Base-by-base conservation (phyloP, 2,888 invertebrate genomes). In the Atrina japonica region DNA sequence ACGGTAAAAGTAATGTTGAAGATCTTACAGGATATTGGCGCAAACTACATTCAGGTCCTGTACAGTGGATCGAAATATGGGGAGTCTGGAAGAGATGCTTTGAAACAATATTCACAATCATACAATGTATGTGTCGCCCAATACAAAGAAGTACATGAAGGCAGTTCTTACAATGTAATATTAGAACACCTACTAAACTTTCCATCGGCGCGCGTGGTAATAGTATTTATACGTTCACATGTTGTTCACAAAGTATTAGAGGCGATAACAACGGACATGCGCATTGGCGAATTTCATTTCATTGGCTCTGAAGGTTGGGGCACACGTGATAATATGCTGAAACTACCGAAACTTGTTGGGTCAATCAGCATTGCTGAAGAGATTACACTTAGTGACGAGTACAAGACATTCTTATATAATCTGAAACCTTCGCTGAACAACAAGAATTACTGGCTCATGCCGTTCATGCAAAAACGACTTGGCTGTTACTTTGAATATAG, bases 11-110 rank as follows among this genome's bases (percentile, higher is more conserved):
- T 69, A 7, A 78, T 80, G 67, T 52, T 76, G 6, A 27, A 70
- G 23, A 64, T 78, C 1, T 52, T 73, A 6, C 25, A 68, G 6
- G 30, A 67, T 27, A 50, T 80, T 0, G 50, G 50, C 0, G 68
- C 64, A 1, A 79, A 75, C 29, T 55, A 65, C 16, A 72, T 81
- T n/a, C 81, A 81, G 45, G 67, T 81, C 23, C 35, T 81, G 1
- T 76, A 76, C 60, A 73, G 73, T 30, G 64, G 70, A n/a, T 63
- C 71, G 2, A 56, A 61, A 25, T 81, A 77, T 35, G 81, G 81
- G 1, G 72, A 75, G 35, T 73, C 76, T 27, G 81, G 78, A 6
- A 50, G 68, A 50, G 60, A 73, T 40, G 55, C 67, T 2, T 53
- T 76, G 2, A 21, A 45, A 6, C 40, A 49, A 0, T 56, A 41